Conservation (phyloP, 2,797 vertebrate genomes). For the Aeoliscus strigatus region DNA sequence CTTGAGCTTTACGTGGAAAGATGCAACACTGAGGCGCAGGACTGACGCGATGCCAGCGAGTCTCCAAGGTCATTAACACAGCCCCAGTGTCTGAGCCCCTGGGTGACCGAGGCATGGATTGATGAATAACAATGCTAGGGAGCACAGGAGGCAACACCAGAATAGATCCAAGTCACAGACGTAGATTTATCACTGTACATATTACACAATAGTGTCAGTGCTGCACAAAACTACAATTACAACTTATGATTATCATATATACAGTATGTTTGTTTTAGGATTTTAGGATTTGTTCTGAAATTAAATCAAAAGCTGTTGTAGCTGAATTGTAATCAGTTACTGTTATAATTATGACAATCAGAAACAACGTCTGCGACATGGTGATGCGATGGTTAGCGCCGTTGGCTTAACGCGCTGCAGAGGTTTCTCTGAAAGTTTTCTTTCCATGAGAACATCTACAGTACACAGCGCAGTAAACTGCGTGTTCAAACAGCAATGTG, state of each 20-base stretch:
- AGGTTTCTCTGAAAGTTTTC: too few relatives aligned
- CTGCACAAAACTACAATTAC: neutral
- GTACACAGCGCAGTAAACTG: too few relatives aligned
- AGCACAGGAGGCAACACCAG: slow-evolving; percentile 34
- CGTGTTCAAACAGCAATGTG: too few relatives aligned
- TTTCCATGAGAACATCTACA: too few relatives aligned
- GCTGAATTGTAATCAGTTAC: too few relatives aligned
- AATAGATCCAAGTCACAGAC: slow-evolving; percentile 38
- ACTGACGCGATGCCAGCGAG: slow-evolving; percentile 54
- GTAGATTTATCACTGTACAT: slow-evolving; percentile 22
- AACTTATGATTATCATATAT: neutral
- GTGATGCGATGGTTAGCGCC: too few relatives aligned
- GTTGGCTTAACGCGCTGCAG: too few relatives aligned
- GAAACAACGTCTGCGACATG: too few relatives aligned
- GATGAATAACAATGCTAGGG: slow-evolving; percentile 65
- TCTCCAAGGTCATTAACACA: slow-evolving; percentile 70
- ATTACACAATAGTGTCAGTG: slow-evolving; percentile 23
- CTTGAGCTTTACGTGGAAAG: slow-evolving; percentile 19
- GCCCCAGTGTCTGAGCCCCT: slow-evolving; percentile 48
- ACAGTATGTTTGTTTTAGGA: too few relatives aligned
- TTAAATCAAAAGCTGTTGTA: too few relatives aligned
- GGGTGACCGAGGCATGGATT: slow-evolving; percentile 65
- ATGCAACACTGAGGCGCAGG: slow-evolving; percentile 38
- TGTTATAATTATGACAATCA: too few relatives aligned
- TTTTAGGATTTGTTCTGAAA: too few relatives aligned